These are phyloP conservation scores for Isichthys henryi DNA, from an alignment of 2,113 vertebrate species.

Conservation along the genomic window DNA sequence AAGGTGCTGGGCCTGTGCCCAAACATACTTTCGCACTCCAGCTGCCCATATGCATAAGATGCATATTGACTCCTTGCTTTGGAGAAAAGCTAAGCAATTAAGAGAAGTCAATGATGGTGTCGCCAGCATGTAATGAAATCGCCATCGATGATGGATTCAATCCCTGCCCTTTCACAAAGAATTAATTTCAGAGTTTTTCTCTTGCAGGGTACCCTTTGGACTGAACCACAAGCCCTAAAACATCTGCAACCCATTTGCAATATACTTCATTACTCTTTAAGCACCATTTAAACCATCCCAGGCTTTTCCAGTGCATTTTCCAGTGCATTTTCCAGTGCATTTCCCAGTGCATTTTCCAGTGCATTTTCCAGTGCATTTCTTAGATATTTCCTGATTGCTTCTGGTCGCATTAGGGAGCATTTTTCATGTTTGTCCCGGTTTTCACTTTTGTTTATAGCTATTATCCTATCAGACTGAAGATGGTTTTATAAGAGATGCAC, in stretches of 20 bases:
- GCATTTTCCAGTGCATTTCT: conserved; percentile 12
- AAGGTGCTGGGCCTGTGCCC: background rate
- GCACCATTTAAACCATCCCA: conserved; percentile 1
- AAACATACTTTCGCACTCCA: background rate
- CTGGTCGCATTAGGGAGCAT: conserved; percentile 11
- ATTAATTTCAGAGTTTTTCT: background rate
- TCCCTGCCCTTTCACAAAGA: background rate
- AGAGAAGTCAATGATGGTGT: background rate
- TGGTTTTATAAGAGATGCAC: background rate
- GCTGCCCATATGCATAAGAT: background rate
- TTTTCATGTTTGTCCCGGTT: background rate
- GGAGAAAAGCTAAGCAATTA: background rate
- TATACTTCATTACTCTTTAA: conserved; percentile 24
- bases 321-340: conserved; percentile 6
- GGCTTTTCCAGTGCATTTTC: background rate
- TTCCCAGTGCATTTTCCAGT: background rate
- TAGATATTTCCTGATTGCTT: background rate
- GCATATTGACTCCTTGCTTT: background rate
- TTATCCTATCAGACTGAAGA: background rate
- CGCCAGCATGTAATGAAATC: background rate
- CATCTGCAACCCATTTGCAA: conserved; percentile 19
- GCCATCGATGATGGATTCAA: background rate
- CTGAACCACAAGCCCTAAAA: background rate
- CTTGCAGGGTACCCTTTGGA: conserved; percentile 3
- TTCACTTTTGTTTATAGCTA: background rate